These are phyloP conservation scores for Riparia riparia DNA, from an alignment of 2,113 vertebrate genomes.

Conservation along the genomic window DNA sequence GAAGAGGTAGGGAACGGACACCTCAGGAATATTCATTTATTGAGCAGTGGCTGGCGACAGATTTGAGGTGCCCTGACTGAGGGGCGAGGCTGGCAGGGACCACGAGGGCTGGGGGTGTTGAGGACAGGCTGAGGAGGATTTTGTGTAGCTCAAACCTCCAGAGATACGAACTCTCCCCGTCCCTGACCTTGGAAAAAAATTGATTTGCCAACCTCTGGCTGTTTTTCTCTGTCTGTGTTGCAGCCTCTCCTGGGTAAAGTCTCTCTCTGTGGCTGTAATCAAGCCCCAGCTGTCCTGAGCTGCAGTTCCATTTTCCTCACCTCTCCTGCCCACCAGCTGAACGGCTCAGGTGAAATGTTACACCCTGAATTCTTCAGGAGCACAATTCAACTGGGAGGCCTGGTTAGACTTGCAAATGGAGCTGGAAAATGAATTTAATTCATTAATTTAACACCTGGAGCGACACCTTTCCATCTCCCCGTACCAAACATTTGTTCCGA, in stretches of 20 bases:
- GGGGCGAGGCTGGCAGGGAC: not conserved
- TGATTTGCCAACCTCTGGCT: not conserved
- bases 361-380: not conserved
- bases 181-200: conserved; percentile 40
- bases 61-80: not conserved
- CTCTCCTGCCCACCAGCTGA: not conserved
- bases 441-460: not conserved
- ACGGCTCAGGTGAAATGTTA: not conserved
- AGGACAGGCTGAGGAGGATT: not conserved
- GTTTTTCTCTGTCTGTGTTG: not conserved
- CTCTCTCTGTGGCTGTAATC: not conserved
- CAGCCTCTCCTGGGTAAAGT: conserved; percentile 16
- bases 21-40: not conserved
- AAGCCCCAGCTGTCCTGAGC: not conserved
- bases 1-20: not conserved
- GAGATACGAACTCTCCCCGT: not conserved
- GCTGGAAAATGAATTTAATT: not conserved
- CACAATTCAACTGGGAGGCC: not conserved
- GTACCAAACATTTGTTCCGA: rapidly evolving
- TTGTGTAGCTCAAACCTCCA: not conserved
- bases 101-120: not conserved
- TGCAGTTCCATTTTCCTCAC: not conserved
- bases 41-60: not conserved
- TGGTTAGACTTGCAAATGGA: not conserved
- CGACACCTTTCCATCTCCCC: not conserved